phyloP scores from a whole-genome alignment of 2,797 vertebrate species.

The Echeneis naucrates region DNA sequence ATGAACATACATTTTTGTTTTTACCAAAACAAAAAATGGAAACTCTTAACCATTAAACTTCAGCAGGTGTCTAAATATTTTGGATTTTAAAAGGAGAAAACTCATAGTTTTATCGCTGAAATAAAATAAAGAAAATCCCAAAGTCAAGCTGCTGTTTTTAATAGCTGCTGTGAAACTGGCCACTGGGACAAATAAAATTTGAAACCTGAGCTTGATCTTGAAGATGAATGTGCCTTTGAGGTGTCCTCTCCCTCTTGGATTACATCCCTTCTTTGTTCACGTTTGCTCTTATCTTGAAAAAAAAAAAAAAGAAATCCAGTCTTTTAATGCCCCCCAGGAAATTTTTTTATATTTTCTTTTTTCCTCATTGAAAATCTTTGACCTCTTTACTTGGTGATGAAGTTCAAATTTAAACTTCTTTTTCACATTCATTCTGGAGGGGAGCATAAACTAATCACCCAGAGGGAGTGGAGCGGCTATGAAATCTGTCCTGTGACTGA shows the following conservation, averaged over 20 bases:
- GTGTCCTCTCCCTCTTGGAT: conserved; percentile 48
- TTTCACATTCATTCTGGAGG: background rate
- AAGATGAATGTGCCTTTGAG: conserved; percentile 73
- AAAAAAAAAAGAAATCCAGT: conserved; percentile 1
- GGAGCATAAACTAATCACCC: background rate
- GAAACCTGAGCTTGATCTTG: conserved; percentile 72
- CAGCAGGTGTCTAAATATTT: background rate
- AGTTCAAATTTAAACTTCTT: conserved; percentile 1
- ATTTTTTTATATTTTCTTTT: background rate
- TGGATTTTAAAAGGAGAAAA: conserved; percentile 20
- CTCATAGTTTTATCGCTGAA: conserved; percentile 6
- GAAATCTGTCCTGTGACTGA: background rate
- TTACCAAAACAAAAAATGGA: background rate
- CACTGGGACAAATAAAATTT: conserved; percentile 66
- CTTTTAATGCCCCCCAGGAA: background rate
- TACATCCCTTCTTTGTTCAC: conserved; percentile 30
- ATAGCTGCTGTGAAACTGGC: conserved; percentile 66
- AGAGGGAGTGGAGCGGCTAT: background rate
- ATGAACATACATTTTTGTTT: background rate
- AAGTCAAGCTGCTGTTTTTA: conserved; percentile 67
- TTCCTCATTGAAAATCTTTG: background rate
- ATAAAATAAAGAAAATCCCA: conserved; percentile 37
- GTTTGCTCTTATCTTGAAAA: conserved; percentile 31
- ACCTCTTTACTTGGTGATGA: background rate
- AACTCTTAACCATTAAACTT: conserved; percentile 21